A percentile compares a stretch with the other conserved stretches of the same genome.
These are phyloP conservation scores for Pampus argenteus DNA, from an alignment of 2,797 vertebrate genomes.

Conservation along the genomic window DNA sequence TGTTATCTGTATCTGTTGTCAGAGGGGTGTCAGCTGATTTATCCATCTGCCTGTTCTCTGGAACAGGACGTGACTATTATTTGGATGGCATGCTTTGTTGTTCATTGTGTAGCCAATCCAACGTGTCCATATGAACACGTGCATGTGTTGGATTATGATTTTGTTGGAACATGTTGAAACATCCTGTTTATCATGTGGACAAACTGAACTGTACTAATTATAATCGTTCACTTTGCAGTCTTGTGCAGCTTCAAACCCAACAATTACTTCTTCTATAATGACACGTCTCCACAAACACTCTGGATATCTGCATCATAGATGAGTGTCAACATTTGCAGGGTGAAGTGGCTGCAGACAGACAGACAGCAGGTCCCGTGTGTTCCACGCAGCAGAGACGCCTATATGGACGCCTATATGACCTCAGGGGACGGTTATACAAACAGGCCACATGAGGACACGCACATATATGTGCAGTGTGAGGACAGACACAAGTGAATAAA, in stretches of 20 bases:
- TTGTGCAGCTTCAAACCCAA: neutral
- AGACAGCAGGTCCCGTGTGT: conserved; percentile 1
- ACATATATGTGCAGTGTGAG: conserved; percentile 1
- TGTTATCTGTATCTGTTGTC: neutral
- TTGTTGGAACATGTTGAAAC: neutral
- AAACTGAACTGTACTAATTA: neutral
- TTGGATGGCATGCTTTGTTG: neutral
- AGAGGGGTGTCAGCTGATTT: neutral
- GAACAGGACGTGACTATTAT: neutral
- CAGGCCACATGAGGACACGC: conserved; percentile 48
- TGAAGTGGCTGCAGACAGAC: conserved; percentile 13
- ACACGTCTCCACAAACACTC: neutral
- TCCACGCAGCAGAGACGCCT: conserved; percentile 19
- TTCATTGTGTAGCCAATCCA: neutral
- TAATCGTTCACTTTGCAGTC: neutral
- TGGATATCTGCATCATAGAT: neutral
- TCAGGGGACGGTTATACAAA: conserved; percentile 39
- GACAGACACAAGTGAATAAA: neutral
- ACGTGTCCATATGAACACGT: neutral
- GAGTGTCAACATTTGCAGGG: conserved; percentile 22
- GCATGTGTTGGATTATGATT: neutral
- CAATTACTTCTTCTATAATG: conserved; percentile 8
- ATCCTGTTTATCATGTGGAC: neutral
- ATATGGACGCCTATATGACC: conserved; percentile 40
- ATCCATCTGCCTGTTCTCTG: conserved; percentile 2